Percentiles rank a stretch among this genome's conserved stretches.
Evolutionary conservation across 2,888 invertebrate species (phyloP).

Genomic region (Malthinus flaveolus): DNA sequence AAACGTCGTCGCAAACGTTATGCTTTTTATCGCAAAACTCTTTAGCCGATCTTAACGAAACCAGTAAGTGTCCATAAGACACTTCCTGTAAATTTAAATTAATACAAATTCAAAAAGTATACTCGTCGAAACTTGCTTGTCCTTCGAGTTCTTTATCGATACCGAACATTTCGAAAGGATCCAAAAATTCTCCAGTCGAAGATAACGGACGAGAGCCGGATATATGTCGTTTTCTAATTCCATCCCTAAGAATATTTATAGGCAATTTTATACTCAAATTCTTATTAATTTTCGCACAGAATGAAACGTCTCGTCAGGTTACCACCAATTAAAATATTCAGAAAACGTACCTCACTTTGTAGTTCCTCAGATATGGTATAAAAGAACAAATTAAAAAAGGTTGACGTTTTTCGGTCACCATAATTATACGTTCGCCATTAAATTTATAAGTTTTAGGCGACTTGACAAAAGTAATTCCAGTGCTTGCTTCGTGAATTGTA

Average conservation of each 20-base stretch:
- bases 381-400: conserved; percentile 88
- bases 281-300: conserved; percentile 11
- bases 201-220: conserved; percentile 84
- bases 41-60: conserved; percentile 66
- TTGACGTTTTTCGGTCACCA: conserved; percentile 75
- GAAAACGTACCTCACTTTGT: conserved; percentile 37
- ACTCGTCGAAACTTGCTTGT: conserved; percentile 58
- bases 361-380: conserved; percentile 71
- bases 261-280: conserved; percentile 6
- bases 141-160: conserved; percentile 81
- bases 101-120: conserved; percentile 12
- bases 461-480: conserved; percentile 60
- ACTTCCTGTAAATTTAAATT: conserved; percentile 64
- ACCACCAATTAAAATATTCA: too few species aligned
- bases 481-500: conserved; percentile 59
- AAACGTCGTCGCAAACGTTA: conserved; percentile 45
- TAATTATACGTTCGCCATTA: conserved; percentile 78
- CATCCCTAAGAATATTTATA: conserved; percentile 40
- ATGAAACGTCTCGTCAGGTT: too few species aligned
- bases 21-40: conserved; percentile 56
- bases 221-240: conserved; percentile 47
- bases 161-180: conserved; percentile 85
- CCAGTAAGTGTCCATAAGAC: conserved; percentile 83
- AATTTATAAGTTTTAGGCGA: conserved; percentile 69
- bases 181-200: conserved; percentile 78